A percentile compares a stretch with the other conserved stretches of the same genome.
Evolutionary conservation across 1,140 invertebrate genomes (phyloP).

Genomic region (Trichonephila inaurata): DNA sequence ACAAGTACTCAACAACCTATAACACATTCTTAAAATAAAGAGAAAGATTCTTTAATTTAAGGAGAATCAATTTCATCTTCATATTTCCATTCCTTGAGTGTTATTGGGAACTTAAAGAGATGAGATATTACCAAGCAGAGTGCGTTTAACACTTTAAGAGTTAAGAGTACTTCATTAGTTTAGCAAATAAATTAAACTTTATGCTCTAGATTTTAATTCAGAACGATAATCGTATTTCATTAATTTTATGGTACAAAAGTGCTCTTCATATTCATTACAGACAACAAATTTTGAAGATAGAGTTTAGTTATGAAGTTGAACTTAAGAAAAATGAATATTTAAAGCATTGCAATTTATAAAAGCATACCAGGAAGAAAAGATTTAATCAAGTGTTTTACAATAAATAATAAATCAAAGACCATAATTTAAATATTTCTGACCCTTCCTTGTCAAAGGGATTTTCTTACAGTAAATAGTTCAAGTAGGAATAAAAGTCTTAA

Average conservation of each 20-base stretch:
- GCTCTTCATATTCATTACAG: background rate
- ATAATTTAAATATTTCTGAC: no score
- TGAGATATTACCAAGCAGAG: background rate
- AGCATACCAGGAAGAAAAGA: no score
- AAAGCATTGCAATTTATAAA: background rate
- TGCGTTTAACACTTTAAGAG: conserved; percentile 46
- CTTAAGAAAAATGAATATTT: background rate
- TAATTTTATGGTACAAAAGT: conserved; percentile 5
- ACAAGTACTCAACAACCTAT: background rate
- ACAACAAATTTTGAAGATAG: background rate
- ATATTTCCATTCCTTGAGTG: conserved; percentile 23
- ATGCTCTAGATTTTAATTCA: conserved; percentile 5
- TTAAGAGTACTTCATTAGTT: conserved; percentile 41
- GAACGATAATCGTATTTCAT: conserved; percentile 22
- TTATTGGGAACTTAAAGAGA: conserved; percentile 4
- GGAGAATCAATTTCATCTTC: conserved; percentile 9
- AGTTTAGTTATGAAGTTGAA: background rate
- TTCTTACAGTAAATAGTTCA: no score
- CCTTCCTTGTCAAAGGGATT: no score
- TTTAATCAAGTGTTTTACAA: no score
- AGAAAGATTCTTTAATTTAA: conserved; percentile 44
- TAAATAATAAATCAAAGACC: no score
- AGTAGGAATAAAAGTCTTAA: no score
- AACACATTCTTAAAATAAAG: background rate
- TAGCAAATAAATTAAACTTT: conserved; percentile 53